These are phyloP conservation scores for Brassicogethes aeneus DNA, from an alignment of 2,888 invertebrate species.

Conservation along the genomic window DNA sequence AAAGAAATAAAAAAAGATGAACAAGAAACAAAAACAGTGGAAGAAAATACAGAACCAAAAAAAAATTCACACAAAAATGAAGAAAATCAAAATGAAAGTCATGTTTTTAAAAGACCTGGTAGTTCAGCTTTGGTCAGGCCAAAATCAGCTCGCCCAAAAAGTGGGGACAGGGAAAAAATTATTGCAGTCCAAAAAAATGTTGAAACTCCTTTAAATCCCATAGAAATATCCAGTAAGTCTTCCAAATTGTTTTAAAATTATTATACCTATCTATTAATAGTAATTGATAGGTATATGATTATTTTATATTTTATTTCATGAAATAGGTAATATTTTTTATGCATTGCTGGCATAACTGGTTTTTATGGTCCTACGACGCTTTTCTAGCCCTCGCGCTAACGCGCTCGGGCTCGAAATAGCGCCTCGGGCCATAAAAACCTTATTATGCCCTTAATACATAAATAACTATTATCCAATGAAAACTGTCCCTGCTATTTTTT, in stretches of 20 bases:
- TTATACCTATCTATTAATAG: no score
- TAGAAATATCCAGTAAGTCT: constrained; percentile 12
- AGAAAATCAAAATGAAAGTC: constrained; percentile 12
- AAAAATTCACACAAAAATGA: no score
- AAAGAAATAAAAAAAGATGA: constrained; percentile 7
- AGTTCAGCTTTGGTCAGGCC: constrained; percentile 23
- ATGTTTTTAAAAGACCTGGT: constrained; percentile 6
- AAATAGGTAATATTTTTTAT: neutral
- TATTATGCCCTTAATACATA: no score
- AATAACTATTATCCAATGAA: no score
- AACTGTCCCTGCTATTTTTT: no score
- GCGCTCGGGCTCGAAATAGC: no score
- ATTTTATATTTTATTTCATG: neutral
- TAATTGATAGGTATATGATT: no score
- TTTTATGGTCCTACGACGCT: no score
- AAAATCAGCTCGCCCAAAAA: constrained; percentile 35
- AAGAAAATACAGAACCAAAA: constrained; percentile 6
- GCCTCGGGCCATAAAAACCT: no score
- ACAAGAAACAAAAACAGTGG: constrained; percentile 6
- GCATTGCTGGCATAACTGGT: neutral
- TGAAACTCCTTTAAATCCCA: constrained; percentile 1
- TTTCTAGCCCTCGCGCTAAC: no score
- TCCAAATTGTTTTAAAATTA: no score
- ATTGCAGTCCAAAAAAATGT: no score
- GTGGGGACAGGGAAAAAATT: constrained; percentile 20